Evolutionary conservation across 2,888 invertebrate species (phyloP).

Genomic region (Microplitis deprimator): DNA sequence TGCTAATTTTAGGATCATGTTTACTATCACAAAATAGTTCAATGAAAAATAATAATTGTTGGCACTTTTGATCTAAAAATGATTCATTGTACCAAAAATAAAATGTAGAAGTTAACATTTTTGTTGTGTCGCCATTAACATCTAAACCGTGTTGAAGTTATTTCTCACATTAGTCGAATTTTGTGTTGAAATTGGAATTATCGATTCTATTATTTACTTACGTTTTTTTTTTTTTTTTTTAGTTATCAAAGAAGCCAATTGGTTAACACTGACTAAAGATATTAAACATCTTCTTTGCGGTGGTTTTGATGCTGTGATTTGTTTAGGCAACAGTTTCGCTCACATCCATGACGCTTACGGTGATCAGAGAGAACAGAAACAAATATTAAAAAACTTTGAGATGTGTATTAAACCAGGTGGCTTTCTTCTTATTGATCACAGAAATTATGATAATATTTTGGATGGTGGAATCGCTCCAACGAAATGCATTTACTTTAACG

Average conservation of each 20-base stretch:
- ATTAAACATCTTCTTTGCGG: slow-evolving; percentile 76
- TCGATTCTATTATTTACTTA: too few species aligned
- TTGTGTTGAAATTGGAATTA: too few species aligned
- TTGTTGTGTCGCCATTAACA: too few species aligned
- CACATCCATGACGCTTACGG: slow-evolving; percentile 87
- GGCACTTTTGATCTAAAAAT: too few species aligned
- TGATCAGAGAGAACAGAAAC: slow-evolving; percentile 85
- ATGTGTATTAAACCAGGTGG: slow-evolving; percentile 89
- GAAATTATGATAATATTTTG: slow-evolving; percentile 89
- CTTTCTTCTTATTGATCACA: slow-evolving; percentile 87
- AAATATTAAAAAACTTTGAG: slow-evolving; percentile 85
- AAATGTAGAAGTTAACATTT: too few species aligned
- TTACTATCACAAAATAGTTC: too few species aligned
- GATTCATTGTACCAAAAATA: too few species aligned
- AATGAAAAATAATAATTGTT: too few species aligned
- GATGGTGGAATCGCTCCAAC: slow-evolving; percentile 83
- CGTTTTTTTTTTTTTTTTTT: slow-evolving; percentile 43
- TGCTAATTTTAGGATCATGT: too few species aligned
- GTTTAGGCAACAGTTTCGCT: slow-evolving; percentile 92
- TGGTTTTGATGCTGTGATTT: slow-evolving; percentile 90
- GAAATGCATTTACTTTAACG: slow-evolving; percentile 91
- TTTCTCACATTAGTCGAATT: too few species aligned
- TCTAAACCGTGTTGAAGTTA: too few species aligned
- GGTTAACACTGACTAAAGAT: slow-evolving; percentile 86
- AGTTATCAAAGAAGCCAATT: slow-evolving; percentile 95